Evolutionary conservation across 1,140 invertebrate genomes (phyloP), one percentile per base, ranked within the genome.

Genomic region (Mactra quadrangularis): DNA sequence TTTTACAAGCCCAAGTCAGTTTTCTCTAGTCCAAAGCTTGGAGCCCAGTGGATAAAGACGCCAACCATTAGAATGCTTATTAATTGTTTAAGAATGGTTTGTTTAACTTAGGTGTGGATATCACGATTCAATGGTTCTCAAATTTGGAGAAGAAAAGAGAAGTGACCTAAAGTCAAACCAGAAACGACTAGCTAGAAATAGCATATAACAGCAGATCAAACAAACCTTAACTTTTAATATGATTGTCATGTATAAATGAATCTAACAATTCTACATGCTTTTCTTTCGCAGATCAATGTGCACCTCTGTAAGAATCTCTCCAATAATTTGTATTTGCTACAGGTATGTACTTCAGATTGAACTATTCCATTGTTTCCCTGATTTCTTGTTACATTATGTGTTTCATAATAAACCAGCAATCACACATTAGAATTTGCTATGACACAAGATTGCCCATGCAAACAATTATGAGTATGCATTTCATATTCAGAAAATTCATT

Each of bases 271-370:
- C 2, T 47, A 29, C 47, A 22, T 47, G 50, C 19, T 45, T 27
- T 6, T 57, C 50, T 68, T 33, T 41, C 11, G 29, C 31, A 78
- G 76, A 52, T 78, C 15, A 78, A 66, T 78, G 76, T 78, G 19
- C 41, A 78, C 33, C 62, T 78, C 0, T 33, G 60, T 17, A 78
- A 78, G 64, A 25, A 3, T 19, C 45, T 78, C 22, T 13, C 76
- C 25, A 68, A 57, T 33, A 66, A 68, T n/a, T 45, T 78, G 19
- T 78, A 78, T 33, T 22, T 78, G 50, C 41, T 78, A 15, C 76
- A 78, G 76, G 76, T 78, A 68, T 29, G 57, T 60, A 13, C 9
- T 13, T 35, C n/a, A n/a, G n/a, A n/a, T n/a, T n/a, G n/a, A n/a
- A n/a, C n/a, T n/a, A n/a, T n/a, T n/a, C n/a, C n/a, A n/a, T n/a